These are phyloP conservation scores for Peucedramus taeniatus DNA, from an alignment of 2,113 vertebrate genomes.

Conservation along the genomic window DNA sequence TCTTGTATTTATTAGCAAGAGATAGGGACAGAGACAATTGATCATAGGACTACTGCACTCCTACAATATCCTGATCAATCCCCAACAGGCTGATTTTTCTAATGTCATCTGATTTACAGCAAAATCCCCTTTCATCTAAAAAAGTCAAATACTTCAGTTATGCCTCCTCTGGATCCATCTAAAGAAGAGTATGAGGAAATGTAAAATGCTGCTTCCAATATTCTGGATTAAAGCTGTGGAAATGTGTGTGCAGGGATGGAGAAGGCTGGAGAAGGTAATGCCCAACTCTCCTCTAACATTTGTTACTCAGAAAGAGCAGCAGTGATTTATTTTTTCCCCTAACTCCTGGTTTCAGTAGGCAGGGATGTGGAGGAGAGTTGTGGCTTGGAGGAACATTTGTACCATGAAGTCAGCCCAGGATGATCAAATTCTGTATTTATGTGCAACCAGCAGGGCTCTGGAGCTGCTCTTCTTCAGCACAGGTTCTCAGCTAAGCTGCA, in stretches of 20 bases:
- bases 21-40: not conserved
- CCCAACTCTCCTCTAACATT: not conserved
- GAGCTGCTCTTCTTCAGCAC: not conserved
- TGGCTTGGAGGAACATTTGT: not conserved
- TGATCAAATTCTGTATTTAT: not conserved
- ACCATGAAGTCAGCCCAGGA: not conserved
- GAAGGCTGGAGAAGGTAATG: not conserved
- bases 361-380: not conserved
- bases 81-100: not conserved
- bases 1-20: not conserved
- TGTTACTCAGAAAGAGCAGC: not conserved
- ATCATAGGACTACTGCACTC: not conserved
- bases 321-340: not conserved
- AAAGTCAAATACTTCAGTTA: not conserved
- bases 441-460: not conserved
- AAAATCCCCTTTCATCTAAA: not conserved
- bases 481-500: not conserved
- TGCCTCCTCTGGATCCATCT: not conserved
- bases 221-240: not conserved
- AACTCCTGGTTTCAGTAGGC: not conserved
- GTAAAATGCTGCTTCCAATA: not conserved
- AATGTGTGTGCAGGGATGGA: not conserved
- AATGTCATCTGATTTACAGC: not conserved
- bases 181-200: not conserved
- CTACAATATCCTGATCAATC: not conserved